Evolutionary conservation across 2,888 invertebrate genomes (phyloP).

Genomic region (Troides aeacus): DNA sequence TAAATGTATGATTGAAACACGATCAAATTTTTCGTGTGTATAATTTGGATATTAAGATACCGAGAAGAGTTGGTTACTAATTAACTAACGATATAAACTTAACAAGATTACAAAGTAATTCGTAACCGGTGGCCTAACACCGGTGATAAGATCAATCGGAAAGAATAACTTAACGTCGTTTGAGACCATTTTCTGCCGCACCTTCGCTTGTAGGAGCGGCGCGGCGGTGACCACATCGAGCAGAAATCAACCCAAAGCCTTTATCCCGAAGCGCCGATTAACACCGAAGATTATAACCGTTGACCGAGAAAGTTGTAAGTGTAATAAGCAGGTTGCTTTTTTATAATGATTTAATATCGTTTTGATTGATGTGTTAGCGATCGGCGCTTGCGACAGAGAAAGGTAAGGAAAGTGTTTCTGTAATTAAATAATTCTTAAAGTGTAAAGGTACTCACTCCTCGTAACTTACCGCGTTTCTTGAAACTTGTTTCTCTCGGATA

Average conservation of each 20-base stretch:
- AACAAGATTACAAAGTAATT: slow-evolving; percentile 1
- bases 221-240: slow-evolving; percentile 24
- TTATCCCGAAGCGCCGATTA: slow-evolving; percentile 39
- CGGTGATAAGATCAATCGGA: slow-evolving; percentile 13
- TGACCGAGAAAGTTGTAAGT: slow-evolving; percentile 63
- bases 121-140: background rate
- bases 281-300: slow-evolving; percentile 47
- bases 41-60: background rate
- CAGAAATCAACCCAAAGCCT: slow-evolving; percentile 34
- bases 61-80: background rate
- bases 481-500: slow-evolving; percentile 34
- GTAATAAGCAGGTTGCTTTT: slow-evolving; percentile 55
- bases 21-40: no score
- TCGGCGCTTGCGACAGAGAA: slow-evolving; percentile 53
- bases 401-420: slow-evolving; percentile 66
- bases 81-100: slow-evolving; percentile 1
- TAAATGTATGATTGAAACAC: no score
- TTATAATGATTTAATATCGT: slow-evolving; percentile 45
- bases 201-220: slow-evolving; percentile 32
- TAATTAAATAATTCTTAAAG: slow-evolving; percentile 44
- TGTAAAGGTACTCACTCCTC: slow-evolving; percentile 31
- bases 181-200: slow-evolving; percentile 23
- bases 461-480: slow-evolving; percentile 31
- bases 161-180: slow-evolving; percentile 18
- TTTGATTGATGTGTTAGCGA: slow-evolving; percentile 57